Percentiles rank a stretch among this genome's conserved stretches.
Conservation (phyloP, 2,113 vertebrate species). For the Chroicocephalus ridibundus region DNA sequence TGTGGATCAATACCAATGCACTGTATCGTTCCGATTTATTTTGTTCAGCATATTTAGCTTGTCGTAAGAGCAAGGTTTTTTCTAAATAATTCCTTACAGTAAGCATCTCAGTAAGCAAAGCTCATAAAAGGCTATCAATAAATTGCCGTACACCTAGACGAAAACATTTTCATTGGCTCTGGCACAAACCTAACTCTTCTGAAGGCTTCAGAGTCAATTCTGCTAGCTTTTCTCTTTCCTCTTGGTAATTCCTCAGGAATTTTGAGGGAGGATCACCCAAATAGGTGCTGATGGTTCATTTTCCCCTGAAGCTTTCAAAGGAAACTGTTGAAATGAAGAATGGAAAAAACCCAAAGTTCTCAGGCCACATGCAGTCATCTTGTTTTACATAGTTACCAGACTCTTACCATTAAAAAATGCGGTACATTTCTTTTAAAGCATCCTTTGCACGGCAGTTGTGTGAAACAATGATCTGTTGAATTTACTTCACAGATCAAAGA, state of each 20-base stretch:
- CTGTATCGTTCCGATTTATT: background rate
- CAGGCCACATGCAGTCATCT: background rate
- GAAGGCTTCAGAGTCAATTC: constrained; percentile 43
- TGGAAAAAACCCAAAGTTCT: background rate
- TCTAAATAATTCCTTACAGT: constrained; percentile 12
- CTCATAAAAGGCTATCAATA: constrained; percentile 4
- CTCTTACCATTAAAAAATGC: constrained; percentile 55
- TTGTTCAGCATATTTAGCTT: background rate
- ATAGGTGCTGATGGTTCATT: constrained; percentile 37
- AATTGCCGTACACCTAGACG: constrained; percentile 3
- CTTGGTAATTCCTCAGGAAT: constrained; percentile 50
- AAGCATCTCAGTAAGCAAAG: background rate
- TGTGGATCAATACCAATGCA: background rate
- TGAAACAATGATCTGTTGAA: constrained; percentile 82
- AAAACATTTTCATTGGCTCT: constrained; percentile 45
- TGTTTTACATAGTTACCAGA: constrained; percentile 60
- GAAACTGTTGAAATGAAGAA: constrained; percentile 51
- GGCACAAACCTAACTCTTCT: constrained; percentile 27
- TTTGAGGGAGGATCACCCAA: constrained; percentile 55
- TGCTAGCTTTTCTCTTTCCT: constrained; percentile 41
- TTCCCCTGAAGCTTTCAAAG: constrained; percentile 18
- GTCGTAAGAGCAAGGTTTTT: background rate
- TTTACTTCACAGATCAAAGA: constrained; percentile 86
- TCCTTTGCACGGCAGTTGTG: constrained; percentile 69
- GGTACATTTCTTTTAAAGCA: constrained; percentile 66